A percentile compares a stretch with the other conserved stretches of the same genome.
Conservation (phyloP, 2,888 invertebrate genomes). For the Thera britannica region DNA sequence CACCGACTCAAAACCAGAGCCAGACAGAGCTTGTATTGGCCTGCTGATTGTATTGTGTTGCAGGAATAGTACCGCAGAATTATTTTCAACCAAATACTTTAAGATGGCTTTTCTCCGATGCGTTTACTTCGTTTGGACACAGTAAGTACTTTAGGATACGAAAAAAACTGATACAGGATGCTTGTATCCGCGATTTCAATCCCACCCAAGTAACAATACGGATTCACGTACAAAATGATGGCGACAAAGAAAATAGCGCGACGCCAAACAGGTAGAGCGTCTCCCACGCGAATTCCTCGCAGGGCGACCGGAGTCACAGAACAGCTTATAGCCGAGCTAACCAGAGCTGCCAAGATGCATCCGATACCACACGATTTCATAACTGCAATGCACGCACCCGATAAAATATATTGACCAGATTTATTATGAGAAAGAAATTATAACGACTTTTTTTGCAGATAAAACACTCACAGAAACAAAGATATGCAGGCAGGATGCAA, state of each 20-base stretch:
- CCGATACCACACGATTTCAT: slow-evolving; percentile 37
- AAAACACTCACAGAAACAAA: too few relatives aligned
- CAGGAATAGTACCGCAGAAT: too few relatives aligned
- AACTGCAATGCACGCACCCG: slow-evolving; percentile 7
- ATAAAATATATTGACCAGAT: neutral
- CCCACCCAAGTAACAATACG: slow-evolving; percentile 1
- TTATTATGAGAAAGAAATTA: neutral
- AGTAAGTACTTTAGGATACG: neutral
- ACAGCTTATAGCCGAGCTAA: slow-evolving; percentile 16
- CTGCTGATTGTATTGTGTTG: too few relatives aligned
- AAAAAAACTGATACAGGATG: slow-evolving; percentile 5
- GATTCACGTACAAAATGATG: slow-evolving; percentile 21
- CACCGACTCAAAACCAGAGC: too few relatives aligned
- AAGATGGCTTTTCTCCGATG: too few relatives aligned
- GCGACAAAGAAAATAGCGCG: slow-evolving; percentile 57
- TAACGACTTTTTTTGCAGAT: neutral
- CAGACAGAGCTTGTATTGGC: too few relatives aligned
- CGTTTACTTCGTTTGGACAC: too few relatives aligned
- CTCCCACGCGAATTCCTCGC: slow-evolving; percentile 77
- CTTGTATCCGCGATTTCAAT: neutral
- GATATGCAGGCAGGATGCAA: too few relatives aligned
- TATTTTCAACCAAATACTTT: too few relatives aligned
- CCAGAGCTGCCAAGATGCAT: slow-evolving; percentile 37
- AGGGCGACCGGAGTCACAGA: slow-evolving; percentile 48
- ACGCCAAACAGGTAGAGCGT: slow-evolving; percentile 57